These are phyloP conservation scores for Boleophthalmus pectinirostris DNA, from an alignment of 2,113 vertebrate species.

Conservation along the genomic window DNA sequence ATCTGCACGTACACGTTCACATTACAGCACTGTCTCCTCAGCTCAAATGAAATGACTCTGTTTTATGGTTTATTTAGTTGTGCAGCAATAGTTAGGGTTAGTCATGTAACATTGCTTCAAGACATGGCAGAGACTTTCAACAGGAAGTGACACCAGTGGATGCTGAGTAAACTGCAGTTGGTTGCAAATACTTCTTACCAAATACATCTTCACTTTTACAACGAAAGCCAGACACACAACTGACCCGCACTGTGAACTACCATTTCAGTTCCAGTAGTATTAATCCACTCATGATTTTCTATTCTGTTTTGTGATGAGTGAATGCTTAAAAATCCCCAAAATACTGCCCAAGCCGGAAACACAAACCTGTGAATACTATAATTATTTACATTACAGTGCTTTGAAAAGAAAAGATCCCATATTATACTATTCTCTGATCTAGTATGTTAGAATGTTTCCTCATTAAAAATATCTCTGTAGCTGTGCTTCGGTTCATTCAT, in stretches of 20 bases:
- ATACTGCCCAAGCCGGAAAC: no score
- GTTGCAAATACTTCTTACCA: not conserved
- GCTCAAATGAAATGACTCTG: not conserved
- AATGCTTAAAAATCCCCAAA: no score
- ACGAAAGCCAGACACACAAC: not conserved
- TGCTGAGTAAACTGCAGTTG: not conserved
- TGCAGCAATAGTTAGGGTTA: not conserved
- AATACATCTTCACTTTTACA: not conserved
- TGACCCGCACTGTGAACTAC: no score
- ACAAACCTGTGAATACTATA: no score
- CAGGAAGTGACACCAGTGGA: not conserved
- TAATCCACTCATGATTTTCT: not conserved
- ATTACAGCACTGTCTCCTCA: constrained; percentile 12
- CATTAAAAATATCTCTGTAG: no score
- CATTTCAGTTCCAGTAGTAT: no score
- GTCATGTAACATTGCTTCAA: constrained; percentile 1
- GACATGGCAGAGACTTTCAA: not conserved
- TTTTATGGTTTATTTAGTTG: not conserved
- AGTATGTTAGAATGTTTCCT: no score
- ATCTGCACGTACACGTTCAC: constrained; percentile 4
- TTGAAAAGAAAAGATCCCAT: no score
- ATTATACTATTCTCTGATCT: no score
- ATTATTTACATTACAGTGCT: no score
- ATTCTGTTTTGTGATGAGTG: no score
- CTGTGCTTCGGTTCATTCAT: no score